Evolutionary conservation across 2,797 vertebrate genomes (phyloP).

Genomic region (Gambelia wislizenii): DNA sequence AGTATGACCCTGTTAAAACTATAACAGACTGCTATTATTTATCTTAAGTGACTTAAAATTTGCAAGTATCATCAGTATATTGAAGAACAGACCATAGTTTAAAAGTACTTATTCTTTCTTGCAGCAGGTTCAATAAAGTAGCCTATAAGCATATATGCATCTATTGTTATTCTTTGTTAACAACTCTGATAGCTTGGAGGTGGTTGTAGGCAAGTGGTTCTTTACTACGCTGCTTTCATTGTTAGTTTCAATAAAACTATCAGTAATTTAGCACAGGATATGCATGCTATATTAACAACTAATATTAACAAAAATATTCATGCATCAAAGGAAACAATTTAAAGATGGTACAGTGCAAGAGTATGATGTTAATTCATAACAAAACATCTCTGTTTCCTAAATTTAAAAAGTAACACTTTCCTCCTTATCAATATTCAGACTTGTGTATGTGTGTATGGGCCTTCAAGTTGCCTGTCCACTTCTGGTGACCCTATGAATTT

Average conservation of each 20-base stretch:
- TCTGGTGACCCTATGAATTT: no score
- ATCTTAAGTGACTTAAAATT: neutral
- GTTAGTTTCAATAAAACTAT: neutral
- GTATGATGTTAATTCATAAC: constrained; percentile 27
- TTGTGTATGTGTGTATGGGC: no score
- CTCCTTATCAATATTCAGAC: no score
- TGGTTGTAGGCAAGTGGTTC: no score
- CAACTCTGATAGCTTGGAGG: no score
- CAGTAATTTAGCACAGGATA: neutral
- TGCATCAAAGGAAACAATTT: constrained; percentile 14
- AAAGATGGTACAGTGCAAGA: neutral
- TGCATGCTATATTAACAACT: neutral
- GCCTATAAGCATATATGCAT: no score
- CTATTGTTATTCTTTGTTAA: no score
- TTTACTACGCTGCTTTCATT: no score
- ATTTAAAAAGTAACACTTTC: neutral
- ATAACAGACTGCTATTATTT: neutral
- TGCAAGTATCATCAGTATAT: neutral
- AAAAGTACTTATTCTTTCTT: neutral
- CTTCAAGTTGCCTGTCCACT: no score
- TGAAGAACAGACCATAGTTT: neutral
- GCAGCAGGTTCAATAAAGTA: neutral
- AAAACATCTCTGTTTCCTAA: neutral
- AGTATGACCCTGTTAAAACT: neutral
- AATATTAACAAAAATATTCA: neutral